Conservation (phyloP, 2,113 vertebrate species). For the Xenopus borealis region DNA sequence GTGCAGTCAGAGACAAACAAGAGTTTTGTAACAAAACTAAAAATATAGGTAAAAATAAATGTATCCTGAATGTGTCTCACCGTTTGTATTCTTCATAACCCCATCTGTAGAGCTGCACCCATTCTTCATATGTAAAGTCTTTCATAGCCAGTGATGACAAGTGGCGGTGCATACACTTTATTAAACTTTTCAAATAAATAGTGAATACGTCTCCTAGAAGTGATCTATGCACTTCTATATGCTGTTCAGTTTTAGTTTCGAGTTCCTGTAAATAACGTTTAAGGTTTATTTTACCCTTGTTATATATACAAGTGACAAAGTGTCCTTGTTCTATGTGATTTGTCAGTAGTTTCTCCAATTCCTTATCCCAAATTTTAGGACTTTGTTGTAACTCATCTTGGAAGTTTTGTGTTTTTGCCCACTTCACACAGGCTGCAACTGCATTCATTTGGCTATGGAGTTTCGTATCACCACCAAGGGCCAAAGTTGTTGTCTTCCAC, state of each 20-base stretch:
- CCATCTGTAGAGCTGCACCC: conserved; percentile 54
- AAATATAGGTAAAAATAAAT: too few relatives aligned
- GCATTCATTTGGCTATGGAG: conserved; percentile 31
- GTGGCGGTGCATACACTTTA: conserved; percentile 38
- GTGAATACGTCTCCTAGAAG: conserved; percentile 37
- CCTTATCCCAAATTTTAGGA: neutral
- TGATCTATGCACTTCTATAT: conserved; percentile 38
- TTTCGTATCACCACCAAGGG: neutral
- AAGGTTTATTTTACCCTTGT: conserved; percentile 21
- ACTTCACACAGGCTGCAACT: conserved; percentile 39
- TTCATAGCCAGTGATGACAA: conserved; percentile 32
- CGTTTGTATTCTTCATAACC: conserved; percentile 43
- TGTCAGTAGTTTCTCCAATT: conserved; percentile 10
- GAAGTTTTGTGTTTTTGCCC: conserved; percentile 39
- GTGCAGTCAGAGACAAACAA: too few relatives aligned
- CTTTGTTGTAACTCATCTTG: neutral
- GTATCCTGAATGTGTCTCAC: conserved; percentile 35
- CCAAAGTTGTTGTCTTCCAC: conserved; percentile 49
- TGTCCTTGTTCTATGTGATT: too few relatives aligned
- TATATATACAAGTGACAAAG: too few relatives aligned
- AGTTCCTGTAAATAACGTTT: conserved; percentile 50
- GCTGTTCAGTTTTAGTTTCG: neutral
- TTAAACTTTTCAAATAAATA: conserved; percentile 22
- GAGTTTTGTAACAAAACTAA: neutral
- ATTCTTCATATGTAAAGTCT: conserved; percentile 47